Evolutionary conservation across 2,113 vertebrate genomes (phyloP), one percentile per base, ranked within the genome.

Genomic region (Melanerpes aurifrons): DNA sequence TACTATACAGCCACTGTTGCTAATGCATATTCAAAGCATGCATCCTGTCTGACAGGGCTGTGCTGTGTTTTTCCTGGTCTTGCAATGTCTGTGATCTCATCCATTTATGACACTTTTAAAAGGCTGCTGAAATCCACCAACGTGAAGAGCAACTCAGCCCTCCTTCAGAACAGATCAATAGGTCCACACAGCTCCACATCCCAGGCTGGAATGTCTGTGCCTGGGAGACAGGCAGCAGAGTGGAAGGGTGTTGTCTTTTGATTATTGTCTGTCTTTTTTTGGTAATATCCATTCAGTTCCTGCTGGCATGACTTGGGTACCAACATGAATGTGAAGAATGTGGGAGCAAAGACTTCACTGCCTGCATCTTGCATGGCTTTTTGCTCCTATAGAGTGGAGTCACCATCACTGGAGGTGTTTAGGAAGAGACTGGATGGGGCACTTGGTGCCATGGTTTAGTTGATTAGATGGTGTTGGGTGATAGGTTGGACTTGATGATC

Each of bases 21-120:
- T 94, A 58, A 92, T 78, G 86, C 54, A 29, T 87, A 86, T 92
- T 94, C 93, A 79, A 84, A 88, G 72, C 32, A 43, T 67, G 48
- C 70, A 20, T 75, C 91, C 47, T 35, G 48, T 56, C 76, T 82
- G 82, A 54, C 86, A 87, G 54, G 35, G 59, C 82, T 80, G 47
- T 37, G 35, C 56, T 71, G 67, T 74, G 29, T 89, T 88, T 91
- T 57, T 82, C 47, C 84, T 64, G 6, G 18, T 78, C 64, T 92
- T 79, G 87, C 84, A 67, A 72, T 69, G 26, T 86, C 69, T 93
- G 73, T 84, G 95, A 77, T 91, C 37, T 88, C 71, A 78, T 32
- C 31, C 1, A 1, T 78, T 71, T 61, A 18, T n/a, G 64, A 71
- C 90, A 79, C 71, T 92, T 90, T 17, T 62, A 62, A 81, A 78